phyloP scores from a whole-genome alignment of 2,113 vertebrate species.

The Pao palembangensis region DNA sequence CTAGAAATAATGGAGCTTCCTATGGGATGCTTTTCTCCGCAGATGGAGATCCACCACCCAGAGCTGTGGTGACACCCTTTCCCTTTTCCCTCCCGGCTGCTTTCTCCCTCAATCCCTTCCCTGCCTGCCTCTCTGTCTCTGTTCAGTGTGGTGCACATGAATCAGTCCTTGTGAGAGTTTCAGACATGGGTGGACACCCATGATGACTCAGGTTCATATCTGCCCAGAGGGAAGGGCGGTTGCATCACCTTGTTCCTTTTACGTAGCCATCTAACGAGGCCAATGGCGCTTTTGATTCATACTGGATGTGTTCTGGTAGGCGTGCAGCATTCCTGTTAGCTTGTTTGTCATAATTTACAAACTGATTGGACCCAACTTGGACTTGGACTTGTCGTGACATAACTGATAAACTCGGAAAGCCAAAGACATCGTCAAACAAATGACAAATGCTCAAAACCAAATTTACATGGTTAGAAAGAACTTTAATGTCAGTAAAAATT shows the following conservation, averaged over 20 bases:
- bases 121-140: conserved; percentile 37
- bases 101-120: conserved; percentile 33
- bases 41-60: conserved; percentile 77
- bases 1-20: conserved; percentile 78
- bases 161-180: conserved; percentile 31
- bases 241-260: conserved; percentile 17
- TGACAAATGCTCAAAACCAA: too few relatives aligned
- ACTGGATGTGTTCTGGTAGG: conserved; percentile 39
- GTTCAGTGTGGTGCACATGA: too few relatives aligned
- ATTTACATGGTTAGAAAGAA: too few relatives aligned
- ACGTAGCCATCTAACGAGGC: conserved; percentile 56
- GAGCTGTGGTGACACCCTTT: conserved; percentile 23
- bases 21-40: conserved; percentile 78
- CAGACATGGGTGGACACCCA: conserved; percentile 51
- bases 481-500: too few relatives aligned
- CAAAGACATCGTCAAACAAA: too few relatives aligned
- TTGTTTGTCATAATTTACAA: background rate
- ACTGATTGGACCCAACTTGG: too few relatives aligned
- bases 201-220: conserved; percentile 35
- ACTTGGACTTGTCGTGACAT: too few relatives aligned
- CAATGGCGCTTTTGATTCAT: conserved; percentile 44
- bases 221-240: conserved; percentile 13
- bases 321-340: conserved; percentile 39
- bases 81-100: conserved; percentile 42
- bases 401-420: too few relatives aligned